A percentile compares a stretch with the other conserved stretches of the same genome.
Evolutionary conservation across 2,797 vertebrate genomes (phyloP).

Genomic region (Malurus splendens): DNA sequence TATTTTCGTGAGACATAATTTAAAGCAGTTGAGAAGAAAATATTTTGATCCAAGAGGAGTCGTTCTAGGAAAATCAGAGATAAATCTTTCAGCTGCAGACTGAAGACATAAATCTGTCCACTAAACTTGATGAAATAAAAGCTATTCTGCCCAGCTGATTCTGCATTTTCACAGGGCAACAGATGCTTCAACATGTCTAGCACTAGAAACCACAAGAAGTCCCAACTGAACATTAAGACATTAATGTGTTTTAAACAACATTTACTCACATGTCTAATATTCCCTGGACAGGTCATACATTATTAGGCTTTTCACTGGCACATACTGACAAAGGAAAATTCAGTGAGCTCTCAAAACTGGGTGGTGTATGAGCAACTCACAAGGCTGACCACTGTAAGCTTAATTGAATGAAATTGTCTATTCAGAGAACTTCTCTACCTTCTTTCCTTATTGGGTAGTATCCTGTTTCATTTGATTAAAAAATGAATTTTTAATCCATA

Average conservation of each 20-base stretch:
- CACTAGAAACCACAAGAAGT: slow-evolving; percentile 28
- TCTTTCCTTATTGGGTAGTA: neutral
- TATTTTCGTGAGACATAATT: neutral
- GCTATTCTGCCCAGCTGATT: slow-evolving; percentile 10
- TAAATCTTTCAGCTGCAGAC: slow-evolving; percentile 2
- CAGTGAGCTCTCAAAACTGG: neutral
- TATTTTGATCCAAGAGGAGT: neutral
- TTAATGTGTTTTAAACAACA: slow-evolving; percentile 1
- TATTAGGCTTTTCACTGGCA: neutral
- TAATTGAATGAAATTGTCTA: neutral
- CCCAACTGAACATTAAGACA: neutral
- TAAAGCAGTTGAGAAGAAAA: slow-evolving; percentile 12
- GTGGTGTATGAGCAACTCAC: neutral
- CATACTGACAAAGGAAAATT: neutral
- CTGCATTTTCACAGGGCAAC: slow-evolving; percentile 11
- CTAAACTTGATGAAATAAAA: slow-evolving; percentile 20
- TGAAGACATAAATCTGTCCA: slow-evolving; percentile 12
- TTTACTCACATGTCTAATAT: slow-evolving; percentile 19
- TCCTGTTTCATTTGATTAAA: neutral
- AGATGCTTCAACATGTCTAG: slow-evolving; percentile 4
- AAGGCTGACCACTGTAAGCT: neutral
- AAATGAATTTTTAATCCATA: neutral
- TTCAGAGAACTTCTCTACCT: neutral
- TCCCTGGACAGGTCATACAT: neutral
- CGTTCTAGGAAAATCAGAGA: neutral